phyloP scores from a whole-genome alignment of 2,888 invertebrate species.

The Neuroscelio doddi region DNA sequence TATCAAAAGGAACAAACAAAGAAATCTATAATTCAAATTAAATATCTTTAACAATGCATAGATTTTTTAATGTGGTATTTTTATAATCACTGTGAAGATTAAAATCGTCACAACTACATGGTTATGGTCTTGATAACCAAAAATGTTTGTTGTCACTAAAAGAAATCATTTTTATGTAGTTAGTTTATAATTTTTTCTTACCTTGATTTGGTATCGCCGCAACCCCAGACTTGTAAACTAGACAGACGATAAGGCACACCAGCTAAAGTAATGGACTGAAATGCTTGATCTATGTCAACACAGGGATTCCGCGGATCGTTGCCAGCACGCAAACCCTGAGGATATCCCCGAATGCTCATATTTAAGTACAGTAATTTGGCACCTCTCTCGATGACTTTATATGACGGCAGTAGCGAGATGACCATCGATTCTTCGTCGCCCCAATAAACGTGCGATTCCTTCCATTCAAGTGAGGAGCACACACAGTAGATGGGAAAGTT shows the following conservation, averaged over 20 bases:
- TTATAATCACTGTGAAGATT: too few relatives aligned
- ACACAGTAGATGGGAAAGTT: constrained; percentile 82
- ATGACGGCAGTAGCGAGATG: constrained; percentile 84
- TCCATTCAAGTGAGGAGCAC: constrained; percentile 87
- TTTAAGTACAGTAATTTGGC: constrained; percentile 89
- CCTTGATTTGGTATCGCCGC: constrained; percentile 80
- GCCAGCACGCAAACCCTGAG: constrained; percentile 87
- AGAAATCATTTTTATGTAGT: too few relatives aligned
- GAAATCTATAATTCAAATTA: too few relatives aligned
- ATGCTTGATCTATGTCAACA: constrained; percentile 78
- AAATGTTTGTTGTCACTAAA: neutral
- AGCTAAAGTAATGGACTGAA: constrained; percentile 63
- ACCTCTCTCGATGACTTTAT: constrained; percentile 76
- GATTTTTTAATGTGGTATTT: constrained; percentile 93
- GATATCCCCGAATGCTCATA: constrained; percentile 87
- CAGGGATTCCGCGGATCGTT: constrained; percentile 84
- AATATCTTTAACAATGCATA: too few relatives aligned
- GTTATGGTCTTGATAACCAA: constrained; percentile 81
- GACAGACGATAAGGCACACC: constrained; percentile 73
- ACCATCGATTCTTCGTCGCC: constrained; percentile 86
- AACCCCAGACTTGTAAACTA: constrained; percentile 85
- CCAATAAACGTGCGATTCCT: constrained; percentile 88
- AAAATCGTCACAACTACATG: constrained; percentile 90
- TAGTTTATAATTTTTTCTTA: too few relatives aligned
- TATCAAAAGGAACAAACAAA: too few relatives aligned